Conservation (phyloP, 2,888 invertebrate genomes). For the Doris montereyensis region DNA sequence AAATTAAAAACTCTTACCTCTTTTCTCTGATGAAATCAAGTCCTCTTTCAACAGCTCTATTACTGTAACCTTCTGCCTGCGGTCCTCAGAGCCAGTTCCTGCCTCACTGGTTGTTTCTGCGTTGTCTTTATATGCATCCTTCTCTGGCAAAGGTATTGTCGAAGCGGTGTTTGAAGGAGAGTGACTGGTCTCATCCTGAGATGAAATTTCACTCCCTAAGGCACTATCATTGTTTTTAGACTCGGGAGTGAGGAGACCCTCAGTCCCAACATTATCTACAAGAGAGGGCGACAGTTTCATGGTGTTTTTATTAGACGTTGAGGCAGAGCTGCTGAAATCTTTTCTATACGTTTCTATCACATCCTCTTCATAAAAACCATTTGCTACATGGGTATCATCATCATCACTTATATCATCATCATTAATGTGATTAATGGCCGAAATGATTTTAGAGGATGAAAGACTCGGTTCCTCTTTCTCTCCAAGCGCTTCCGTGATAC, state of each 20-base stretch:
- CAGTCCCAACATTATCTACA: not conserved
- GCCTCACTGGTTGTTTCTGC: not conserved
- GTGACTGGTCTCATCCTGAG: constrained; percentile 34
- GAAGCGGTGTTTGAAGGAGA: not conserved
- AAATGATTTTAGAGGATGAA: constrained; percentile 15
- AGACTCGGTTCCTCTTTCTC: constrained; percentile 50
- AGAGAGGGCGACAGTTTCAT: not conserved
- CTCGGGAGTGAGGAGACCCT: not conserved
- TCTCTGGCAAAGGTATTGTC: not conserved
- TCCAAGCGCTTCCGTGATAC: constrained; percentile 57
- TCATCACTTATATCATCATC: constrained; percentile 59
- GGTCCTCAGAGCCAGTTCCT: constrained; percentile 33
- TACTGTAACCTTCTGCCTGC: constrained; percentile 56
- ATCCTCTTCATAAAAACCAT: constrained; percentile 54
- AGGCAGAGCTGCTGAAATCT: constrained; percentile 14
- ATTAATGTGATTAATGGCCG: constrained; percentile 14
- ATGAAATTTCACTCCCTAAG: constrained; percentile 41
- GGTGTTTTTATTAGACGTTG: not conserved
- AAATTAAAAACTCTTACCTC: too few species aligned
- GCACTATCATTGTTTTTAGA: constrained; percentile 42
- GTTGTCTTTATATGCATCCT: not conserved
- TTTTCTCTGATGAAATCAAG: too few species aligned
- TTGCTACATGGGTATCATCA: constrained; percentile 58
- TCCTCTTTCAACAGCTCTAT: constrained; percentile 65
- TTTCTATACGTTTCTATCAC: constrained; percentile 24